These are phyloP conservation scores for Ceratina japonica DNA, from an alignment of 1,140 invertebrate genomes.

Conservation along the genomic window DNA sequence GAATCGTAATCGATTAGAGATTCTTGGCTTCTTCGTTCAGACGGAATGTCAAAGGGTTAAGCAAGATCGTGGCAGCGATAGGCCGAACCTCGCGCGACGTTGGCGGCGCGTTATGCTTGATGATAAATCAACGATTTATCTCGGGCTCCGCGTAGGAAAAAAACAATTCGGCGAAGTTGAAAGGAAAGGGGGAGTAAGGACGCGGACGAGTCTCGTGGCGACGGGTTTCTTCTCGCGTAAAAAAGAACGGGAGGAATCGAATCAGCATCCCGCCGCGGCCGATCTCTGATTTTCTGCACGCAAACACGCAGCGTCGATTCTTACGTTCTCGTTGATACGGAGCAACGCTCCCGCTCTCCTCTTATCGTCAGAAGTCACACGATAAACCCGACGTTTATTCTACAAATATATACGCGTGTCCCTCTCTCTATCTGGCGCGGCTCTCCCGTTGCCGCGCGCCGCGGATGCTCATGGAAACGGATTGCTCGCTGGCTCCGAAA, in stretches of 20 bases:
- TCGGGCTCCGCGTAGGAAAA: too few species aligned
- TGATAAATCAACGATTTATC: conserved; percentile 35
- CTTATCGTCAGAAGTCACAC: conserved; percentile 62
- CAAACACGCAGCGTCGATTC: conserved; percentile 48
- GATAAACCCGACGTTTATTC: conserved; percentile 63
- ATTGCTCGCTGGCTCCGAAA: not conserved
- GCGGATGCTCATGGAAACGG: not conserved
- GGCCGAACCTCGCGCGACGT: not conserved
- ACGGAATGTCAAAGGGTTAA: conserved; percentile 20
- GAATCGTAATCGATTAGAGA: too few species aligned
- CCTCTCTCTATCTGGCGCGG: not conserved
- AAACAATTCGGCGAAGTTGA: too few species aligned
- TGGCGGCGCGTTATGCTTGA: not conserved
- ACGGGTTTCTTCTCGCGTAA: not conserved
- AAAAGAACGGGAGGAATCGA: not conserved
- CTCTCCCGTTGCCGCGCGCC: not conserved
- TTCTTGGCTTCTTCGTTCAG: too few species aligned
- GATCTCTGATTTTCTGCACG: conserved; percentile 53
- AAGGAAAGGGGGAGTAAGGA: not conserved
- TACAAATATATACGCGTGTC: conserved; percentile 42
- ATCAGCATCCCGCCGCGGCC: conserved; percentile 21
- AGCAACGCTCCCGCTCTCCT: conserved; percentile 54
- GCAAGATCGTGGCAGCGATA: conserved; percentile 44
- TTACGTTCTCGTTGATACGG: conserved; percentile 56
- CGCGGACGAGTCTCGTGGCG: not conserved